Evolutionary conservation across 2,888 invertebrate genomes (phyloP).

Genomic region (Augiades crinisus): DNA sequence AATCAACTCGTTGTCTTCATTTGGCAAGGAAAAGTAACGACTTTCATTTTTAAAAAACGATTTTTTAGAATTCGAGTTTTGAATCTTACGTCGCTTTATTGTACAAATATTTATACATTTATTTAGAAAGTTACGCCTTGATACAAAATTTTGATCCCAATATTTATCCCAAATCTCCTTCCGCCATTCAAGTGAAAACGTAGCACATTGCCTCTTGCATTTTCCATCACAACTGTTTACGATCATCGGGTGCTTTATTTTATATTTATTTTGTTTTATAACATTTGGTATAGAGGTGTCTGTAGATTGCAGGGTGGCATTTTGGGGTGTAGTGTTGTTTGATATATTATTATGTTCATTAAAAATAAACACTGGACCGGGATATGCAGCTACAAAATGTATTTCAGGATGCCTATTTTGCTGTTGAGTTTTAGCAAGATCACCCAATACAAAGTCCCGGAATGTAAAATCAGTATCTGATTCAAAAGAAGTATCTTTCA

Average conservation of each 20-base stretch:
- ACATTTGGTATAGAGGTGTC: not conserved
- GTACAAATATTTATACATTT: not conserved
- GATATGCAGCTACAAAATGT: conserved; percentile 18
- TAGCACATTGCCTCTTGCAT: conserved; percentile 23
- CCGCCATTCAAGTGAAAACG: conserved; percentile 19
- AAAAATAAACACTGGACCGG: conserved; percentile 18
- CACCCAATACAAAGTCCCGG: conserved; percentile 5
- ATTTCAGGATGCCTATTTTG: conserved; percentile 10
- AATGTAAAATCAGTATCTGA: not conserved
- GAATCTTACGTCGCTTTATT: not conserved
- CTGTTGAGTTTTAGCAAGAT: not conserved
- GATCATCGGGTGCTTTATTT: conserved; percentile 25
- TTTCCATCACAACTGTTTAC: conserved; percentile 26
- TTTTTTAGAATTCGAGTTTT: not conserved
- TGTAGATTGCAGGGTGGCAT: not conserved
- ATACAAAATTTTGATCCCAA: not conserved
- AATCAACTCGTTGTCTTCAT: too few species aligned
- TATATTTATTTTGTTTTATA: conserved; percentile 21
- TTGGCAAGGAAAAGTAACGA: not conserved
- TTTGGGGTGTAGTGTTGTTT: not conserved
- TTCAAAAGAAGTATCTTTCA: not conserved
- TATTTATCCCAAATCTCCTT: conserved; percentile 2
- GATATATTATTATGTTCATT: conserved; percentile 5
- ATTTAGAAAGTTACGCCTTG: not conserved
- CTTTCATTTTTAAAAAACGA: not conserved